These are phyloP conservation scores for Neotoma lepida DNA, from an alignment of 2,113 vertebrate genomes.

Conservation along the genomic window DNA sequence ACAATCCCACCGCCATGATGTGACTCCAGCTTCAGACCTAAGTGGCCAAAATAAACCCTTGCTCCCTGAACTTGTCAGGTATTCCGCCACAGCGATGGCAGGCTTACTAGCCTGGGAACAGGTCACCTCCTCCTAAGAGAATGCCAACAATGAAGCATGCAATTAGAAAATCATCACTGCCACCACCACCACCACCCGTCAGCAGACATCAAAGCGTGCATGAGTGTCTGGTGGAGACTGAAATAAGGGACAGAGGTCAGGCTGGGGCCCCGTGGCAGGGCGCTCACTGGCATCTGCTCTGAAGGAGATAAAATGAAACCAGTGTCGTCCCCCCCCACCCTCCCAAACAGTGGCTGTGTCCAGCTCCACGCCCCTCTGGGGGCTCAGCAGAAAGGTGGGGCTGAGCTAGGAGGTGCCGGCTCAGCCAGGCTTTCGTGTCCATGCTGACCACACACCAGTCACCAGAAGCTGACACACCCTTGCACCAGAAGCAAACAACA, in stretches of 20 bases:
- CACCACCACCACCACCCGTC: accelerated
- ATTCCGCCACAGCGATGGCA: no score
- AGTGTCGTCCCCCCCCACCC: neutral
- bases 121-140: neutral
- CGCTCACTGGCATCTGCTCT: neutral
- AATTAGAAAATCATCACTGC: accelerated
- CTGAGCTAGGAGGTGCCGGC: neutral
- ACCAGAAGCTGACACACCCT: neutral
- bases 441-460: neutral
- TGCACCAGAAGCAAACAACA: neutral
- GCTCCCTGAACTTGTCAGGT: neutral
- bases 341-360: neutral
- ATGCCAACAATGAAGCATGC: accelerated
- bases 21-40: neutral
- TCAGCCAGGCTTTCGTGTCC: neutral
- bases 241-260: neutral
- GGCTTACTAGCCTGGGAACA: neutral
- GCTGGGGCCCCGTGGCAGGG: neutral
- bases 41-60: neutral
- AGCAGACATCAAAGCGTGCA: accelerated
- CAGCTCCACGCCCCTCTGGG: neutral
- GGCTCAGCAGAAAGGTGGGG: no score
- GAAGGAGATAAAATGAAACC: neutral
- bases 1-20: neutral
- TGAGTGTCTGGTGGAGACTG: accelerated